Conservation (phyloP, 2,888 invertebrate genomes). For the Cotesia congregata region DNA sequence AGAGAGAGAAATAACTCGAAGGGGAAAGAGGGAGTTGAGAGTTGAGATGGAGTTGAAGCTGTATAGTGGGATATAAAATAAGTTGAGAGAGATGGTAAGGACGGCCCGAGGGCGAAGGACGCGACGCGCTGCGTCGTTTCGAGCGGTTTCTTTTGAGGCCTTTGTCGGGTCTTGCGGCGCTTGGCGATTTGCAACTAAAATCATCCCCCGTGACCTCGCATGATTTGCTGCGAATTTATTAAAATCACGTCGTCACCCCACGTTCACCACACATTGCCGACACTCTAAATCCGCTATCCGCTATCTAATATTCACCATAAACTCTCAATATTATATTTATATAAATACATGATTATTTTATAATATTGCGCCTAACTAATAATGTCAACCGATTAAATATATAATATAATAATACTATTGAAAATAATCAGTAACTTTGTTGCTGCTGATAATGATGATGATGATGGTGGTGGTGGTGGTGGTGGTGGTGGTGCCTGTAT, state of each 20-base stretch:
- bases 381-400: too few relatives aligned
- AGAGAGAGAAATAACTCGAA: conserved; percentile 20
- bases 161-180: conserved; percentile 69
- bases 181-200: conserved; percentile 70
- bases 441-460: too few relatives aligned
- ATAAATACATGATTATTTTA: too few relatives aligned
- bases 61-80: conserved; percentile 51
- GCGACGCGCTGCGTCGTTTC: conserved; percentile 50
- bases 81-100: conserved; percentile 43
- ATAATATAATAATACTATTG: too few relatives aligned
- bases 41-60: conserved; percentile 14
- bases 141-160: conserved; percentile 66
- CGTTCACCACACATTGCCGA: conserved; percentile 4
- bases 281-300: neutral
- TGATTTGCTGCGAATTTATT: conserved; percentile 69
- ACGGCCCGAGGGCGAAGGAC: conserved; percentile 45
- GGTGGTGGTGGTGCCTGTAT: neutral
- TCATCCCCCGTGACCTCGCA: conserved; percentile 61
- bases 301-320: conserved; percentile 18
- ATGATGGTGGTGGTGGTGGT: too few relatives aligned
- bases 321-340: neutral
- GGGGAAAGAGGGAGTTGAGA: conserved; percentile 20
- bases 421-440: too few relatives aligned
- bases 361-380: too few relatives aligned
- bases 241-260: conserved; percentile 59